These are phyloP conservation scores for Scolopax bukidnonensis DNA, from an alignment of 2,797 vertebrate species.

Conservation along the genomic window DNA sequence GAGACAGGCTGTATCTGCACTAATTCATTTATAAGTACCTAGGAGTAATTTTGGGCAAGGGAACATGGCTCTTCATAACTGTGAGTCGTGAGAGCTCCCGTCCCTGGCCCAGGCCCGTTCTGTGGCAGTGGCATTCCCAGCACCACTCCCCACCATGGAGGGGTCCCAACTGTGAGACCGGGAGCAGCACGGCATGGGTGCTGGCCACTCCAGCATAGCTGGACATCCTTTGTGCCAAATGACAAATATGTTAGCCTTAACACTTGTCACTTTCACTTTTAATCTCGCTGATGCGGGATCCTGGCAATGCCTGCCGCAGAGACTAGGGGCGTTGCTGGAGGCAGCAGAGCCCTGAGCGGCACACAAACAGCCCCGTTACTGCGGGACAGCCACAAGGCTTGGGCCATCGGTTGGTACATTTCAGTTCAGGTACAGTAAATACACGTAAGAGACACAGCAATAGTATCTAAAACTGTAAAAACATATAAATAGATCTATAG, in stretches of 20 bases:
- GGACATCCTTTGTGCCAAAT: not conserved
- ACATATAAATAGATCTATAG: not conserved
- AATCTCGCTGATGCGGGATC: not conserved
- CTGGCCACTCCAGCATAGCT: accelerated
- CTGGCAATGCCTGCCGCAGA: not conserved
- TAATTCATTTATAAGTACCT: not conserved
- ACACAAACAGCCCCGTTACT: not conserved
- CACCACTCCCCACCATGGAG: not conserved
- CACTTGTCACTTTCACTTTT: not conserved
- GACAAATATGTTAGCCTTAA: not conserved
- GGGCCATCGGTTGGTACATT: not conserved
- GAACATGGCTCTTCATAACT: not conserved
- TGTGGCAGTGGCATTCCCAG: not conserved
- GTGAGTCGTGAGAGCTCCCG: not conserved
- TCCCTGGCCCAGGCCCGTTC: not conserved
- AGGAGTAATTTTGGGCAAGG: not conserved
- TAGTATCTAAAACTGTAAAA: not conserved
- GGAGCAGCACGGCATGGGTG: accelerated
- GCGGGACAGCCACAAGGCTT: not conserved
- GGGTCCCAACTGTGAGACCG: not conserved
- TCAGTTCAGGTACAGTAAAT: slow-evolving; percentile 1
- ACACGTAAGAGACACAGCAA: not conserved
- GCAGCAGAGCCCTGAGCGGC: not conserved
- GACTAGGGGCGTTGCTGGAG: not conserved
- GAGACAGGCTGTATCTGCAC: not conserved